Evolutionary conservation across 2,888 invertebrate species (phyloP).

Genomic region (Schizotus pectinicornis): DNA sequence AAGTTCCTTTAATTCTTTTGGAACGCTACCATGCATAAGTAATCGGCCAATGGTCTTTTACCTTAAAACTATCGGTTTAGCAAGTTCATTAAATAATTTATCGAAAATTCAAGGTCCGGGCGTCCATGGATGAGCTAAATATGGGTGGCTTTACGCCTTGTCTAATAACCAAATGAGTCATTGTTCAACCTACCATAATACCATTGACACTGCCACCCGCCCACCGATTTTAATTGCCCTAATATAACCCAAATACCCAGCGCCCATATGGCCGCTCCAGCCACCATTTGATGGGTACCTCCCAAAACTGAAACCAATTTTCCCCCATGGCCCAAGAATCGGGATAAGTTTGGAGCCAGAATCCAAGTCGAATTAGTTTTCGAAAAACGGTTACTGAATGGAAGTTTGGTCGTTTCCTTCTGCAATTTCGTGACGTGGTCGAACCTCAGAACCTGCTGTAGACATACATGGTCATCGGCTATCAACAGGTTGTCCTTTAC

Average conservation of each 20-base stretch:
- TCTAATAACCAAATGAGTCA: constrained; percentile 18
- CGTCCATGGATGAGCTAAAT: constrained; percentile 15
- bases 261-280: neutral
- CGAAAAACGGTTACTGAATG: no score
- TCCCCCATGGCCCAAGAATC: neutral
- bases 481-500: constrained; percentile 23
- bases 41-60: no score
- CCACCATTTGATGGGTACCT: neutral
- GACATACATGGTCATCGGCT: constrained; percentile 25
- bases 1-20: no score
- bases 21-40: no score
- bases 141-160: constrained; percentile 16
- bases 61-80: no score
- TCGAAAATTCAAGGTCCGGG: neutral
- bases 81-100: no score
- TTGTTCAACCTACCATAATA: constrained; percentile 19
- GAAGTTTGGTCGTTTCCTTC: no score
- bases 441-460: constrained; percentile 11
- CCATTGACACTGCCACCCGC: constrained; percentile 19
- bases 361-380: neutral
- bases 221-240: constrained; percentile 13
- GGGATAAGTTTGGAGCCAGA: no score
- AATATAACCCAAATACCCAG: constrained; percentile 2
- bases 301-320: neutral
- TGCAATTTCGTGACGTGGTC: constrained; percentile 20